phyloP scores from a whole-genome alignment of 2,797 vertebrate species.

The Echiichthys vipera region DNA sequence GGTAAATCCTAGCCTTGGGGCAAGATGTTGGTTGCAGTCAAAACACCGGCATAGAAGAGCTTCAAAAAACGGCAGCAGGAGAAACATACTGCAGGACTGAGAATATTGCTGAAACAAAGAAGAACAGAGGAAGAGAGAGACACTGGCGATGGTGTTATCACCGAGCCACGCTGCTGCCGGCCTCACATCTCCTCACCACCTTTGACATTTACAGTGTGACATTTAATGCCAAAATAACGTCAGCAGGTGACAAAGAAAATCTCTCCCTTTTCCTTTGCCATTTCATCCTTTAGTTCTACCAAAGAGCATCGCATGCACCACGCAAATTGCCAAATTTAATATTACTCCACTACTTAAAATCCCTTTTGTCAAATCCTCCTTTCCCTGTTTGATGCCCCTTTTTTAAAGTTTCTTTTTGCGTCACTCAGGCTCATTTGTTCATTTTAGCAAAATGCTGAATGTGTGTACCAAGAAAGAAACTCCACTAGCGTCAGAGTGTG shows the following conservation, averaged over 20 bases:
- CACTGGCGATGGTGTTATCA: slow-evolving; percentile 42
- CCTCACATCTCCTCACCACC: slow-evolving; percentile 64
- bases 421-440: slow-evolving; percentile 48
- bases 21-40: slow-evolving; percentile 78
- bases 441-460: slow-evolving; percentile 43
- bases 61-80: slow-evolving; percentile 50
- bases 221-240: slow-evolving; percentile 72
- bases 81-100: slow-evolving; percentile 34
- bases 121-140: slow-evolving; percentile 11
- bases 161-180: background rate
- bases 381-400: slow-evolving; percentile 40
- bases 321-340: slow-evolving; percentile 77
- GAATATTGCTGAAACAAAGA: slow-evolving; percentile 39
- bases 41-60: slow-evolving; percentile 52
- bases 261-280: slow-evolving; percentile 32
- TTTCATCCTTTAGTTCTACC: slow-evolving; percentile 53
- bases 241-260: slow-evolving; percentile 52
- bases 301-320: slow-evolving; percentile 56
- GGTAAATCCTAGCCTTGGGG: slow-evolving; percentile 76
- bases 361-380: slow-evolving; percentile 53
- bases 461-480: slow-evolving; percentile 43
- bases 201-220: slow-evolving; percentile 77
- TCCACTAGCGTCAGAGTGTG: background rate
- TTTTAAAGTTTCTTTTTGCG: slow-evolving; percentile 9
- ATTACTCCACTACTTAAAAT: slow-evolving; percentile 65